phyloP scores from a whole-genome alignment of 2,113 vertebrate genomes.

The Misgurnus anguillicaudatus region DNA sequence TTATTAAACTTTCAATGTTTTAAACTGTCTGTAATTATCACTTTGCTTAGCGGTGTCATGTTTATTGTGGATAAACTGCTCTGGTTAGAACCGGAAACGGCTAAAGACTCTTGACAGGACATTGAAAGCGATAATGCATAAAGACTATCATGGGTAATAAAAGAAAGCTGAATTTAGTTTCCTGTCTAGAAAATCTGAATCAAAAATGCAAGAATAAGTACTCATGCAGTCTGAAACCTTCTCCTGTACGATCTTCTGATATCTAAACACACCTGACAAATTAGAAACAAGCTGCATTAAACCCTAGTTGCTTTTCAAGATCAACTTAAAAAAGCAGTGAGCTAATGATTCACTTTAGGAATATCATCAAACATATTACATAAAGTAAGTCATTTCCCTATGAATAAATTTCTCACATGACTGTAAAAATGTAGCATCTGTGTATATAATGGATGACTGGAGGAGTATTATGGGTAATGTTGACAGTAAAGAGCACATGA shows the following conservation, averaged over 20 bases:
- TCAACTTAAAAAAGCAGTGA: background rate
- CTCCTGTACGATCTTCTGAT: background rate
- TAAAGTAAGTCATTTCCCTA: background rate
- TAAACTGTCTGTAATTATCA: too few relatives aligned
- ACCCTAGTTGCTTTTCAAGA: slow-evolving; percentile 9
- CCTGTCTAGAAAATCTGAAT: too few relatives aligned
- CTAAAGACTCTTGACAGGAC: too few relatives aligned
- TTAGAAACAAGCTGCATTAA: background rate
- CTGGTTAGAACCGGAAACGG: too few relatives aligned
- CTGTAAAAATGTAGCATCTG: slow-evolving; percentile 26
- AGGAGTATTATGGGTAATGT: slow-evolving; percentile 40
- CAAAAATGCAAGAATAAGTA: too few relatives aligned
- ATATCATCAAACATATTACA: background rate
- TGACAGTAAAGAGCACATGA: background rate
- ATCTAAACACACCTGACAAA: background rate
- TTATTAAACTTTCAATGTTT: too few relatives aligned
- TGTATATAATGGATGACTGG: slow-evolving; percentile 50
- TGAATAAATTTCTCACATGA: background rate
- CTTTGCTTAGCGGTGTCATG: too few relatives aligned
- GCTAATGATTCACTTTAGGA: background rate
- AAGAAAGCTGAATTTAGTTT: too few relatives aligned
- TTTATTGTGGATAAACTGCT: too few relatives aligned
- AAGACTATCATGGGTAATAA: too few relatives aligned
- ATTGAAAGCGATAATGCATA: too few relatives aligned
- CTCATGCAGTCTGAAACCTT: too few relatives aligned